phyloP scores from a whole-genome alignment of 2,113 vertebrate species.

The Hypocryptadius cinnamomeus region DNA sequence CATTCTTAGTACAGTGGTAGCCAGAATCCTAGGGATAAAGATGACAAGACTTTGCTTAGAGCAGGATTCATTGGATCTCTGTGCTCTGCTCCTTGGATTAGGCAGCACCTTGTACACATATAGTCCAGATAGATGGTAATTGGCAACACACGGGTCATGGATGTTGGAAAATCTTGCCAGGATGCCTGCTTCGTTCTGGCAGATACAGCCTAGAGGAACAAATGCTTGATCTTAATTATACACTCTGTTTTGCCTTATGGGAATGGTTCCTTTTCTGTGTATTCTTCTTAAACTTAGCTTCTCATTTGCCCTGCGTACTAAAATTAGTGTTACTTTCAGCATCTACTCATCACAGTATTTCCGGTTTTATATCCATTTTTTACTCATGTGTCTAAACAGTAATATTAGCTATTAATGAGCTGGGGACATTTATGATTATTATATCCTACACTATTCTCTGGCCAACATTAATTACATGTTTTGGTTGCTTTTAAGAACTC shows the following conservation, averaged over 20 bases:
- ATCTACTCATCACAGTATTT: neutral
- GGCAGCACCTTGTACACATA: neutral
- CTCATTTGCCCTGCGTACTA: neutral
- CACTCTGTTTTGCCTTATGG: neutral
- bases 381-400: neutral
- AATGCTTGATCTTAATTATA: constrained; percentile 30
- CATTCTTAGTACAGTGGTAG: neutral
- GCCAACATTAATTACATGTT: neutral
- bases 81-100: neutral
- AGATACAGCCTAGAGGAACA: constrained; percentile 11
- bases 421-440: neutral
- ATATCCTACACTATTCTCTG: neutral
- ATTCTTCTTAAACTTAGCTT: neutral
- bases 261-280: neutral
- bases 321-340: neutral
- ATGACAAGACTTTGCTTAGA: neutral
- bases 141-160: neutral
- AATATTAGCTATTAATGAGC: neutral
- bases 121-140: neutral
- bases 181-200: constrained; percentile 3
- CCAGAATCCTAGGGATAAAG: constrained; percentile 9
- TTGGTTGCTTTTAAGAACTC: neutral
- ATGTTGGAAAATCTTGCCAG: neutral
- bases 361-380: neutral
- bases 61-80: neutral